Percentiles rank a stretch among this genome's conserved stretches.
These are phyloP conservation scores for Ditylenchus dipsaci DNA, from an alignment of 1,140 invertebrate species.

Conservation along the genomic window DNA sequence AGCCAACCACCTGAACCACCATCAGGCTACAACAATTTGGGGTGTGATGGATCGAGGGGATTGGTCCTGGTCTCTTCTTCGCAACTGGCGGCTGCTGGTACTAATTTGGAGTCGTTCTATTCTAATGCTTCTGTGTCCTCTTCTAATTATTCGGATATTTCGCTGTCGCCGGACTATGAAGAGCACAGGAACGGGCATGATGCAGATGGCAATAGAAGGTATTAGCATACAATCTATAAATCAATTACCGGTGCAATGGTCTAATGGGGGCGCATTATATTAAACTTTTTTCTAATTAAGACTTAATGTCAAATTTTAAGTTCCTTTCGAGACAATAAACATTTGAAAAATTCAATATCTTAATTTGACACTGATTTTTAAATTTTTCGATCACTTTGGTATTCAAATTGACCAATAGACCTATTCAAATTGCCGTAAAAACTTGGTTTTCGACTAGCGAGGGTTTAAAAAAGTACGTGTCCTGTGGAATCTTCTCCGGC, in stretches of 20 bases:
- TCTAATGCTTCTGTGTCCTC: not conserved
- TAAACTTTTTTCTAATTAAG: not conserved
- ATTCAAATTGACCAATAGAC: too few relatives aligned
- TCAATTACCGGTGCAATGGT: constrained; percentile 10
- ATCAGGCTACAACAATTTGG: too few relatives aligned
- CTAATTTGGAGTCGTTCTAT: not conserved
- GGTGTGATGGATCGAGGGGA: too few relatives aligned
- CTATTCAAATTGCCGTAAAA: too few relatives aligned
- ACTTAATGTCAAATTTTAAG: not conserved
- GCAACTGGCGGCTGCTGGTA: too few relatives aligned
- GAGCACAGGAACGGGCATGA: not conserved
- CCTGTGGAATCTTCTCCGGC: too few relatives aligned
- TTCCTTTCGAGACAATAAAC: not conserved
- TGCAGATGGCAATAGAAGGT: not conserved
- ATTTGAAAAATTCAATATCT: not conserved
- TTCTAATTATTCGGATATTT: constrained; percentile 23
- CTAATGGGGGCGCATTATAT: not conserved
- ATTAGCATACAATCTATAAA: not conserved
- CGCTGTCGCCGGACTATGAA: constrained; percentile 17
- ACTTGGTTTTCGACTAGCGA: too few relatives aligned
- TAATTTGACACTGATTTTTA: too few relatives aligned
- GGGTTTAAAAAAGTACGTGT: too few relatives aligned
- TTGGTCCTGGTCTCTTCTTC: too few relatives aligned
- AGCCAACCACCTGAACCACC: too few relatives aligned
- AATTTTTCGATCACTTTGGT: too few relatives aligned